Evolutionary conservation across 2,888 invertebrate genomes (phyloP).

Genomic region (Danaus chrysippus): DNA sequence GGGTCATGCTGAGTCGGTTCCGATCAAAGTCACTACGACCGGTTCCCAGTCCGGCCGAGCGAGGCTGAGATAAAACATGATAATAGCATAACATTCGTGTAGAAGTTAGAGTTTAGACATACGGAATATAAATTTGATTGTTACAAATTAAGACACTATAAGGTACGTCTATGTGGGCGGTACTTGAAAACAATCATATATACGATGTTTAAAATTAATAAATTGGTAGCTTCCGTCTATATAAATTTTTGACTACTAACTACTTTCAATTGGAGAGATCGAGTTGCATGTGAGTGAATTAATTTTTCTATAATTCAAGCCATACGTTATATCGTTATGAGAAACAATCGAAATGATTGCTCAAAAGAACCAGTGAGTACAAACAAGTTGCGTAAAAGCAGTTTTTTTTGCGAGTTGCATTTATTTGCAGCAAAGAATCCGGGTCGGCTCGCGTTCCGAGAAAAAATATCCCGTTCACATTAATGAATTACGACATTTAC

Average conservation of each 20-base stretch:
- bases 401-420: slow-evolving; percentile 8
- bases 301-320: neutral
- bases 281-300: neutral
- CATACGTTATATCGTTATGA: neutral
- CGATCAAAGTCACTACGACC: slow-evolving; percentile 57
- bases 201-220: slow-evolving; percentile 19
- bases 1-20: slow-evolving; percentile 37
- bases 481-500: slow-evolving; percentile 21
- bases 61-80: slow-evolving; percentile 56
- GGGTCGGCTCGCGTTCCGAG: slow-evolving; percentile 23
- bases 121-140: slow-evolving; percentile 14
- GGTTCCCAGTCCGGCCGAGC: slow-evolving; percentile 57
- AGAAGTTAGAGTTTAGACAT: slow-evolving; percentile 27
- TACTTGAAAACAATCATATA: slow-evolving; percentile 16
- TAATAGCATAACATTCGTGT: slow-evolving; percentile 49
- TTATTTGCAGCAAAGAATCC: slow-evolving; percentile 22
- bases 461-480: slow-evolving; percentile 19
- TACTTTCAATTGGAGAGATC: neutral
- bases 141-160: slow-evolving; percentile 21
- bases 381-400: slow-evolving; percentile 16
- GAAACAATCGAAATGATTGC: neutral
- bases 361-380: neutral
- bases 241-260: slow-evolving; percentile 9
- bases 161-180: slow-evolving; percentile 4
- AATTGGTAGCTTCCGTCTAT: slow-evolving; percentile 12